phyloP scores from a whole-genome alignment of 1,140 invertebrate genomes.

The Drosophila sp. region DNA sequence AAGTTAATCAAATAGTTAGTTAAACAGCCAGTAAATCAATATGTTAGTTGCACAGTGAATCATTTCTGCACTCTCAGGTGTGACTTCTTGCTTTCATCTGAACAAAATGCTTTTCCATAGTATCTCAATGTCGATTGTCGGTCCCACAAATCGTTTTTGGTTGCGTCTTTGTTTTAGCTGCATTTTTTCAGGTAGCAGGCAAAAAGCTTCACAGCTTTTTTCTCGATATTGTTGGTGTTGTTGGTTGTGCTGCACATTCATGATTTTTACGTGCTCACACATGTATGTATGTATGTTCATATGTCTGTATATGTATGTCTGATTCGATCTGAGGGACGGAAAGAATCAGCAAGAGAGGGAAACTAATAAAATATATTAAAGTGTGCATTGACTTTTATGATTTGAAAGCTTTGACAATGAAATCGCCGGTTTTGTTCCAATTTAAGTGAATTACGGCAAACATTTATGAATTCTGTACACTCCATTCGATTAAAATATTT shows the following conservation, averaged over 20 bases:
- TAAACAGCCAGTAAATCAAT: no score
- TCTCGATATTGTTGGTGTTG: conserved; percentile 16
- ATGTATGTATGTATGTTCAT: conserved; percentile 14
- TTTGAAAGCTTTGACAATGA: conserved; percentile 4
- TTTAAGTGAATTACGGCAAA: background rate
- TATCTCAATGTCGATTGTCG: conserved; percentile 7
- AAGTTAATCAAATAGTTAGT: no score
- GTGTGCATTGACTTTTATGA: conserved; percentile 20
- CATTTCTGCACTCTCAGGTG: no score
- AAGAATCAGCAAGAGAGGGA: conserved; percentile 5
- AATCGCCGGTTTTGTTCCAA: background rate
- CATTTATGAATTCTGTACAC: background rate
- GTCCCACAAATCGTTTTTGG: conserved; percentile 16
- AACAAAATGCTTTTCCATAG: conserved; percentile 1
- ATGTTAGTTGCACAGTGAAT: background rate
- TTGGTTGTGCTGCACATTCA: conserved; percentile 48
- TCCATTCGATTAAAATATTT: no score
- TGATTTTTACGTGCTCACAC: conserved; percentile 51
- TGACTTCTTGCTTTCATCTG: background rate
- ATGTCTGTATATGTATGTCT: conserved; percentile 2
- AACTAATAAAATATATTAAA: conserved; percentile 61
- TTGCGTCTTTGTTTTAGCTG: conserved; percentile 60
- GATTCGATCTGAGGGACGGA: background rate
- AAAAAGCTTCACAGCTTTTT: conserved; percentile 33
- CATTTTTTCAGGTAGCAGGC: conserved; percentile 24